Base-by-base conservation (phyloP, 2,888 invertebrate genomes). In the Dasysyrphus tricinctus region DNA sequence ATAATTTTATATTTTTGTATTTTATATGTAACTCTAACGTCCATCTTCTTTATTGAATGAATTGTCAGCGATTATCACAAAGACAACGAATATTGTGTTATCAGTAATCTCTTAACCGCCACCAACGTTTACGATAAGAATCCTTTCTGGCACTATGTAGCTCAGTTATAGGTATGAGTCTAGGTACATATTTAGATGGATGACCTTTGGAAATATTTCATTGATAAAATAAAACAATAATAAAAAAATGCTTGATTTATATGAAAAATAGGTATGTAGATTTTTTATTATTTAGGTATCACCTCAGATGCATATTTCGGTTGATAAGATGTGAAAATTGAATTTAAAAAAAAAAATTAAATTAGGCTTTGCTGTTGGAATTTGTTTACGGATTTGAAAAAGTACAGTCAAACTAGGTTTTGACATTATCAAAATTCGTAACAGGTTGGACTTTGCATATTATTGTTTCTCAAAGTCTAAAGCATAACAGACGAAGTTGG, bases 191-290 rank as follows among this genome's bases (percentile, higher is more conserved):
- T 73, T 81, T 44, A 34, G 34, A 56, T 81, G 85, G 47, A 63
- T 85, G 85, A 85, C 85, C 80, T 74, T 74, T 77, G 63, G 56
- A 69, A 78, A 77, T 77, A 80, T 69, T 77, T 56, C 74, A 85
- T 85, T 85, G 84, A 80, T 85, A 77, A 77, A 85, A 69, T 57
- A 19, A 49, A 72, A 56, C 32, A 76, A 24, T 24, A 76, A 80
- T 14, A 24, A 59, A 39, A 75, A 61, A 61, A 42, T n/a, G 51
- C 2, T 67, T 49, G 67, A 49, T 47, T 65, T 16, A 34, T 34
- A 12, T 1, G 47, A 63, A 42, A 57, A 42, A 72, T 42, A 42
- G 34, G 65, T 32, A 32, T 1, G 3, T 24, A 34, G 42, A 72
- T 69, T 69, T 70, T 5, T 51, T 76, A 76, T 72, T 73, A 44